phyloP scores from a whole-genome alignment of 2,113 vertebrate genomes.

The Rafetus swinhoei region DNA sequence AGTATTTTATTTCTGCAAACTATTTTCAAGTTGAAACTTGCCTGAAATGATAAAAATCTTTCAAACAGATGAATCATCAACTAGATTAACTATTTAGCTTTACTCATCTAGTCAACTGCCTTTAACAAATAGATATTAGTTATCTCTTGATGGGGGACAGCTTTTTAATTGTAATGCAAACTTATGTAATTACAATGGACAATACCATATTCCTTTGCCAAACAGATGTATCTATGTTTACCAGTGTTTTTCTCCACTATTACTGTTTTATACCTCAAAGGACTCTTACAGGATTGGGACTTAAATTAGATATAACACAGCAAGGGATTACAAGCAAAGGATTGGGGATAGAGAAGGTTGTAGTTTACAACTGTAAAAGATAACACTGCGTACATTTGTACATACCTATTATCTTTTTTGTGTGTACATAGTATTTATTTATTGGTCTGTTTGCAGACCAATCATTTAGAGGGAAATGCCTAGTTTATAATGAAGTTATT shows the following conservation, averaged over 20 bases:
- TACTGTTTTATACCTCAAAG: conserved; percentile 65
- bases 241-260: conserved; percentile 44
- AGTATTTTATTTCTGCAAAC: background rate
- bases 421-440: background rate
- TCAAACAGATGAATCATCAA: conserved; percentile 56
- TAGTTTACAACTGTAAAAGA: conserved; percentile 53
- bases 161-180: conserved; percentile 39
- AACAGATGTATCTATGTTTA: conserved; percentile 27
- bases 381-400: conserved; percentile 1
- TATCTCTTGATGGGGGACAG: conserved; percentile 59
- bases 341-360: conserved; percentile 32
- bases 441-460: background rate
- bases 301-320: background rate
- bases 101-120: conserved; percentile 72
- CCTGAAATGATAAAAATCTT: conserved; percentile 35
- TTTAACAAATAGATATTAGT: conserved; percentile 65
- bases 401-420: conserved; percentile 24
- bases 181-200: conserved; percentile 21
- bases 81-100: conserved; percentile 64
- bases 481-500: background rate
- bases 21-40: conserved; percentile 61
- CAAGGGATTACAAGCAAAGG: conserved; percentile 35
- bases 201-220: conserved; percentile 49
- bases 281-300: background rate
- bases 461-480: background rate